phyloP scores from a whole-genome alignment of 2,888 invertebrate genomes.

The Ochropacha duplaris region DNA sequence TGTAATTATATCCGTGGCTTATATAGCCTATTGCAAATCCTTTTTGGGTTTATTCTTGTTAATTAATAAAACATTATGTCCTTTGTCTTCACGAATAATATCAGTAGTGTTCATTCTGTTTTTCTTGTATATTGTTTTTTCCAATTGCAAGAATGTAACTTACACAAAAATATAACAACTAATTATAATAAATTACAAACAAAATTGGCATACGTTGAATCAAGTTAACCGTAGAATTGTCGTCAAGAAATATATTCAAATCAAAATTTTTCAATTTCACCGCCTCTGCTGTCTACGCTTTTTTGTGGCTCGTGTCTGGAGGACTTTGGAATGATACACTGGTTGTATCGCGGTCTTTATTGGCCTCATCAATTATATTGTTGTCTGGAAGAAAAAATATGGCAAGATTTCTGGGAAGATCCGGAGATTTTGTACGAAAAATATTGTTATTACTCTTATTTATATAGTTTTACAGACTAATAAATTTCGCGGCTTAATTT shows the following conservation, averaged over 20 bases:
- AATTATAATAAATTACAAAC: background rate
- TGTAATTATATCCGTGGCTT: background rate
- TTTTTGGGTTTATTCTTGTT: no score
- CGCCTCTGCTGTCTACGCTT: slow-evolving; percentile 33
- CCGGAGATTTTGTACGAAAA: background rate
- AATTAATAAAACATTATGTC: no score
- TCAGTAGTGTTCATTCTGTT: no score
- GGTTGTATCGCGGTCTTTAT: slow-evolving; percentile 39
- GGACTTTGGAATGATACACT: slow-evolving; percentile 61
- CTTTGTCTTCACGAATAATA: no score
- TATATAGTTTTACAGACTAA: slow-evolving; percentile 3
- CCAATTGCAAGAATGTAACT: no score
- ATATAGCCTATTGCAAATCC: background rate
- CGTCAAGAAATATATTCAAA: slow-evolving; percentile 32
- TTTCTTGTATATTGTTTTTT: no score
- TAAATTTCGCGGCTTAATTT: background rate
- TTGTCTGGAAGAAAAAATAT: slow-evolving; percentile 20
- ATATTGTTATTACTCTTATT: background rate
- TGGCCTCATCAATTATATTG: slow-evolving; percentile 30
- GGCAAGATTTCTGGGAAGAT: background rate
- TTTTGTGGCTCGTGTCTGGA: slow-evolving; percentile 42
- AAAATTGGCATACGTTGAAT: background rate
- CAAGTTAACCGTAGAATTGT: slow-evolving; percentile 26
- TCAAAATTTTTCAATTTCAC: slow-evolving; percentile 21
- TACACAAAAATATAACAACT: background rate